Evolutionary conservation across 2,113 vertebrate species (phyloP), one percentile per base, ranked within the genome.

Genomic region (Jacana jacana): DNA sequence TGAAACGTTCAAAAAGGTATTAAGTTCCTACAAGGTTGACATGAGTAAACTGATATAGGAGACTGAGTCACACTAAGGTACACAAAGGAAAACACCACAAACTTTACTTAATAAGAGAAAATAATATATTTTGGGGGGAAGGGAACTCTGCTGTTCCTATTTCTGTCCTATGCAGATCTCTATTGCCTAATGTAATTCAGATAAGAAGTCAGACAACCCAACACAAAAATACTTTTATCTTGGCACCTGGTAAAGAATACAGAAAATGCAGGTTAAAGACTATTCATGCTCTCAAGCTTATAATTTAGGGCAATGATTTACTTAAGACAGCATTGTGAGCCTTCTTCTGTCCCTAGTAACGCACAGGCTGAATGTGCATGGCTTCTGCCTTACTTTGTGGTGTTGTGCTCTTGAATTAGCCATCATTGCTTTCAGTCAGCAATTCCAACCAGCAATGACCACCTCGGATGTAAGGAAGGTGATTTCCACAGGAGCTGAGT

Each of bases 291-390:
- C 70, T 81, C 42, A 60, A 25, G 17, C 11, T 78, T 66, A 40
- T 30, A 73, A 78, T 30, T 23, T 39, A 68, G 64, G 17, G n/a
- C 78, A 96, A n/a, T 28, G 0, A 49, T 44, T 73, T 88, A 37
- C 17, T 86, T 42, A 33, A 65, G 31, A 44, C n/a, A 44, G 24
- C 3, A 8, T 37, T n/a, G 54, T 3, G n/a, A 75, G 61, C 51
- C 5, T 37, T 61, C 31, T 20, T 35, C 19, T 66, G 46, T 37
- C 37, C 61, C 16, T 63, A 30, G 39, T 44, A 77, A 28, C 7
- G 18, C 17, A 49, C 2, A 5, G 42, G 13, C 16, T 3, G 1
- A 33, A 69, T 3, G 20, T 8, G 7, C 13, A 8, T 6, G 27
- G 33, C 49, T 93, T 84, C 72, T 68, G 39, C 28, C 22, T 48